Base-by-base conservation (phyloP, 1,140 invertebrate genomes). In the Andrena cerasifolii region DNA sequence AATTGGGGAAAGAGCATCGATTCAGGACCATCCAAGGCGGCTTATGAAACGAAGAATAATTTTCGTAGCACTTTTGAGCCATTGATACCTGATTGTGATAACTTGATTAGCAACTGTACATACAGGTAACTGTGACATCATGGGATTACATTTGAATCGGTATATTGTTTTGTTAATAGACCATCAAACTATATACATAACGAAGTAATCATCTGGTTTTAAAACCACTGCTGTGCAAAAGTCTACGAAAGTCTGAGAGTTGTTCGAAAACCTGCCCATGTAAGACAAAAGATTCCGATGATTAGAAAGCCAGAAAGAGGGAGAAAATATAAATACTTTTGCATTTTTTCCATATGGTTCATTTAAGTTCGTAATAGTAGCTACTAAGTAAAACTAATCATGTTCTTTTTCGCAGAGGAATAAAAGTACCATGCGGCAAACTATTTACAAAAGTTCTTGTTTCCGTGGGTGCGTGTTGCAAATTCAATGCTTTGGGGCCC, bases 401-500 rank as follows among this genome's bases (percentile, higher is more conserved):
- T n/a, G n/a, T n/a, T n/a, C n/a, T n/a, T 71, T 49, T 6, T 66
- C 40, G 21, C 31, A 62, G 26, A 21, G 79, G 73, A 58, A n/a
- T 12, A 7, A 59, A 67, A 4, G n/a, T 21, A 16, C 28, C 62
- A 1, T 86, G 84, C 26, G 12, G 24, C 7, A 36, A 70, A 1
- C 4, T 81, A 10, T 86, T 86, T 18, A 21, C 10, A 10, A 76
- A 76, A 56, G 36, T 78, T 5, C 0, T 75, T 4, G 66, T 36
- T 14, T 6, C 75, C 3, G 71, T 61, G 18, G 85, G 85, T 31
- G 62, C 63, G 12, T 87, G 85, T 40, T 87, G 85, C 16, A 54
- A 66, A 47, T 59, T 71, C 3, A 71, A 40, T 18, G 7, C 21
- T 45, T 14, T 62, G 16, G 47, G 71, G 8, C 45, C 66, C 8